Base-by-base conservation (phyloP, 2,797 vertebrate species). In the Sebastes matsubarae region DNA sequence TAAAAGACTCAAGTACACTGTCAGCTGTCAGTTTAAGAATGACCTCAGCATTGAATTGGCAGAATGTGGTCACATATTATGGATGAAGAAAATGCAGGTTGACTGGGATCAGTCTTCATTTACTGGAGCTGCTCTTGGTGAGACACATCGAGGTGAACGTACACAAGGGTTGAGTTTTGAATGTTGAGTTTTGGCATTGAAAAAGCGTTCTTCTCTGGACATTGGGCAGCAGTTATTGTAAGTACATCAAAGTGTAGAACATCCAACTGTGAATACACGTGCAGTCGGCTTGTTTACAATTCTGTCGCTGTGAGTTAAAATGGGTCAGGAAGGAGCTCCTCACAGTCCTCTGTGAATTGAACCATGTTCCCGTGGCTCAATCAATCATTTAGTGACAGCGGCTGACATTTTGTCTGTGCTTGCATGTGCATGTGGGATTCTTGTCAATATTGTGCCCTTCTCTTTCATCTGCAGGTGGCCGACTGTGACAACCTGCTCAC, bases 401-500 rank as follows among this genome's bases (percentile, higher is more conserved):
- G 77, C 30, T 66, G 78, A 80, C 66, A 70, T 82, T 77, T 80
- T 42, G 61, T 58, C 11, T 59, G 74, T 50, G 58, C 78, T 59
- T 55, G 32, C 68, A 20, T 63, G 58, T 30, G 25, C 11, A 52
- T 69, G 70, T 71, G 71, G 7, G 24, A 73, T 38, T 59, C 59
- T 50, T 52, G 77, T 81, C 71, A 80, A 72, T 81, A 80, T 64
- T 42, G 65, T 64, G 68, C 54, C 72, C 72, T 77, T 88, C 95
- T 92, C 95, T 86, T 72, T n/a, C 5, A 9, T 77, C 87, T 75
- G 80, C 83, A 95, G 95, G 63, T 93, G 90, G 81, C 94, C 61
- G 97, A 98, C 11, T 93, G 96, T 0, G 97, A 98, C 93, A 97
- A 97, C 81, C 88, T 98, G 34, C 93, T 98, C 83, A 95, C 95